These are phyloP conservation scores for Wasmannia auropunctata DNA, from an alignment of 1,140 invertebrate genomes.

Conservation along the genomic window DNA sequence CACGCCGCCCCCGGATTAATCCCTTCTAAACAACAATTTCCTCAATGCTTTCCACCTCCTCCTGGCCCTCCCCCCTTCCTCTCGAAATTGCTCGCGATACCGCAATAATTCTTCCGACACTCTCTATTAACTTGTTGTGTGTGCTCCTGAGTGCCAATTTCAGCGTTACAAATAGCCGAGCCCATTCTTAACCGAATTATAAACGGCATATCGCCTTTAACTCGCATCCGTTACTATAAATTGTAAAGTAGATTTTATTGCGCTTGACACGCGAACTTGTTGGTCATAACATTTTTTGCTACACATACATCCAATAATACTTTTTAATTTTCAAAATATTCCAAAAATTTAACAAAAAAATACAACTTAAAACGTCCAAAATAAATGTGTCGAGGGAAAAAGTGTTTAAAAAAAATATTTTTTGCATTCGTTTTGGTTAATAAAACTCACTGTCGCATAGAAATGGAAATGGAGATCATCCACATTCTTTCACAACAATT, in stretches of 20 bases:
- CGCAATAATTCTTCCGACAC: not conserved
- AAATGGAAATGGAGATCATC: not conserved
- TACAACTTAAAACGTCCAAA: not conserved
- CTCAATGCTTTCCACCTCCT: not conserved
- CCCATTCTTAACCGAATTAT: not conserved
- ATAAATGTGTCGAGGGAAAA: not conserved
- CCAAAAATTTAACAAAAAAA: not conserved
- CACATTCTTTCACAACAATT: not conserved
- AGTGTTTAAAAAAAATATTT: not conserved
- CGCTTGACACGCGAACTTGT: not conserved
- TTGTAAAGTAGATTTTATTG: not conserved
- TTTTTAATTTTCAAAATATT: not conserved
- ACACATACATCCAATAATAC: not conserved
- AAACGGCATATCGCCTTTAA: not conserved
- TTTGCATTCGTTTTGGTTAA: not conserved
- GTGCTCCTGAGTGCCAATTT: not conserved
- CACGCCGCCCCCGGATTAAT: not conserved
- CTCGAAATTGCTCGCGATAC: constrained; percentile 6
- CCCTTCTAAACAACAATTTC: constrained; percentile 21
- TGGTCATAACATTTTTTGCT: not conserved
- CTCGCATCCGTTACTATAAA: not conserved
- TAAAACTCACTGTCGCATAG: not conserved
- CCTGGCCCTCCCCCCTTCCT: too few relatives aligned
- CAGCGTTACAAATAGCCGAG: not conserved
- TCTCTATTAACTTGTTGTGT: constrained; percentile 6